Conservation (phyloP, 2,113 vertebrate species). For the Saimiri boliviensis region DNA sequence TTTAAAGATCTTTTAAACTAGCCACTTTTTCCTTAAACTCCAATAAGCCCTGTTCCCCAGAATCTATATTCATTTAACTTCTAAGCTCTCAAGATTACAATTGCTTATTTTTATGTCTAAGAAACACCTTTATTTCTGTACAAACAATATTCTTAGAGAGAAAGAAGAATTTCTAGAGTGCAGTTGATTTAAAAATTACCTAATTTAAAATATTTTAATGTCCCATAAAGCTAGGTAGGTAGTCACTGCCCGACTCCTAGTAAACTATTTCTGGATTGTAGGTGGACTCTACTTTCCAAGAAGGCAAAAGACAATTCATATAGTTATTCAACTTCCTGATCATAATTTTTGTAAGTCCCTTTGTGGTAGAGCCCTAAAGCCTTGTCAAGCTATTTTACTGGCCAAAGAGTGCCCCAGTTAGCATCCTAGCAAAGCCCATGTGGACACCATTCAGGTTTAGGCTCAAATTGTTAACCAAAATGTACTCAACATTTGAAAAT, state of each 20-base stretch:
- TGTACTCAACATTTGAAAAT: not conserved
- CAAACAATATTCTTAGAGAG: not conserved
- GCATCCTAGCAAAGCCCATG: not conserved
- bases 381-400: not conserved
- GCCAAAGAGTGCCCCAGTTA: not conserved
- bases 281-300: not conserved
- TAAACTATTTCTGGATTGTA: not conserved
- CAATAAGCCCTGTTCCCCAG: not conserved
- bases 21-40: not conserved
- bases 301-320: not conserved
- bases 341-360: not conserved
- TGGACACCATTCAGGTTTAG: not conserved
- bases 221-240: not conserved
- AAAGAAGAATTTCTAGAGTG: not conserved
- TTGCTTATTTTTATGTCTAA: constrained; percentile 15
- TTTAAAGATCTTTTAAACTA: not conserved
- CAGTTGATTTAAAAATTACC: not conserved
- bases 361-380: not conserved
- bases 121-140: not conserved
- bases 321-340: not conserved
- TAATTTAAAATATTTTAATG: not conserved
- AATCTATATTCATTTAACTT: not conserved
- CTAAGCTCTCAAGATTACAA: not conserved
- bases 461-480: not conserved
- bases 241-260: not conserved